Conservation (phyloP, 2,797 vertebrate genomes). For the Ctenopoma multispine region DNA sequence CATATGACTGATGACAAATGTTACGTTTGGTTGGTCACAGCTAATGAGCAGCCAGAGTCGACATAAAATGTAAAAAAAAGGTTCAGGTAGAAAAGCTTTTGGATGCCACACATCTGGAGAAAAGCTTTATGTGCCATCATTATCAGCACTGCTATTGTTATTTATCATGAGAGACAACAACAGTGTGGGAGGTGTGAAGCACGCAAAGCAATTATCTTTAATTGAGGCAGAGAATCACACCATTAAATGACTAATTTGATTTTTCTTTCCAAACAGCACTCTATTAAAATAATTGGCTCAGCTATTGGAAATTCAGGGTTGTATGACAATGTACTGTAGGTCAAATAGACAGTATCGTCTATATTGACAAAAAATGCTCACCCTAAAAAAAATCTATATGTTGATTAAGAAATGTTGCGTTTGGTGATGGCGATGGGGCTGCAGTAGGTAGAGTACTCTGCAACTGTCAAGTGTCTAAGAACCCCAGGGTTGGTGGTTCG, state of each 20-base stretch:
- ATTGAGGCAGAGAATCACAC: conserved; percentile 70
- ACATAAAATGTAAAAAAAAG: conserved; percentile 35
- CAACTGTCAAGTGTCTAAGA: too few relatives aligned
- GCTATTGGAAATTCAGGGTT: conserved; percentile 41
- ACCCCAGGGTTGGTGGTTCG: too few relatives aligned
- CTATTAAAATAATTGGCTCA: conserved; percentile 54
- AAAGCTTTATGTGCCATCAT: conserved; percentile 57
- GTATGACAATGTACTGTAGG: conserved; percentile 20
- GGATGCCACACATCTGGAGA: conserved; percentile 41
- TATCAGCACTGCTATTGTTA: conserved; percentile 62
- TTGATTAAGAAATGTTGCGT: neutral
- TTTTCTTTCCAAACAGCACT: conserved; percentile 41
- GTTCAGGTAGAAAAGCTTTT: conserved; percentile 22
- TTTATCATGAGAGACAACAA: conserved; percentile 67
- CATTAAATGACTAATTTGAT: conserved; percentile 67
- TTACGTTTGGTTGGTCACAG: conserved; percentile 45
- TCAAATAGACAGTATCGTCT: conserved; percentile 19
- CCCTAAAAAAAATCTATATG: conserved; percentile 18
- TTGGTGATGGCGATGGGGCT: too few relatives aligned
- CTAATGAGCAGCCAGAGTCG: conserved; percentile 61
- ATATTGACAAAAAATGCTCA: conserved; percentile 1
- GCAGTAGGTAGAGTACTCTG: too few relatives aligned
- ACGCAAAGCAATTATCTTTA: conserved; percentile 80
- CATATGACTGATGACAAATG: conserved; percentile 39
- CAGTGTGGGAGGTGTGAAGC: conserved; percentile 77